Conservation (phyloP, 2,888 invertebrate species). For the Galeopsomyia nigrocyanea region DNA sequence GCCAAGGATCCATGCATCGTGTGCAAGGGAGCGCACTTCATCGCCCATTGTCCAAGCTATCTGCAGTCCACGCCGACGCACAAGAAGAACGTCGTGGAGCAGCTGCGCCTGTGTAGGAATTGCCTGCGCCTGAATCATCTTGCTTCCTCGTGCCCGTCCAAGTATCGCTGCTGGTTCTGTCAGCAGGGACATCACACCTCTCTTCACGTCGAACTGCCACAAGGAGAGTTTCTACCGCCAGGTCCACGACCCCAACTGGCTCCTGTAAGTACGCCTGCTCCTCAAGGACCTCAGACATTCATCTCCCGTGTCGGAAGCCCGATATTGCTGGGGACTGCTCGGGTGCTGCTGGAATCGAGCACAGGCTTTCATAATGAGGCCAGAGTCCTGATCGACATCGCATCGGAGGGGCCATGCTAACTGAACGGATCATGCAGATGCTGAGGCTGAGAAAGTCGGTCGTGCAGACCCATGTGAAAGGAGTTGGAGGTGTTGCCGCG, state of each 20-base stretch:
- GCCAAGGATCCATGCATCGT: background rate
- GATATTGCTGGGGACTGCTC: no score
- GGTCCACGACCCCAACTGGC: no score
- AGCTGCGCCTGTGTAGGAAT: background rate
- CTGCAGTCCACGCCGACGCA: background rate
- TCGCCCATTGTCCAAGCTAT: background rate
- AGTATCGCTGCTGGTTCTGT: background rate
- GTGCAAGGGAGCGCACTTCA: background rate
- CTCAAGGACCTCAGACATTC: no score
- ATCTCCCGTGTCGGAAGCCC: no score
- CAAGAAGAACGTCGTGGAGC: background rate
- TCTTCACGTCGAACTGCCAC: background rate
- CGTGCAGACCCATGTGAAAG: no score
- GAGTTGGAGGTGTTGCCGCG: no score
- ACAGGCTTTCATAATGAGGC: background rate
- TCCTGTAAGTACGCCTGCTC: no score
- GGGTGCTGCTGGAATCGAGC: background rate
- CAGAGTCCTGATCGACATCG: conserved; percentile 1
- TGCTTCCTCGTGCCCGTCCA: background rate
- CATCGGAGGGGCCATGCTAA: background rate
- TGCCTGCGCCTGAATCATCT: background rate
- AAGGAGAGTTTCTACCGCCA: background rate
- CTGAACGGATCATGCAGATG: background rate
- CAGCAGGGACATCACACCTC: background rate
- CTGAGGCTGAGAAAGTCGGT: no score